These are phyloP conservation scores for Suncus etruscus DNA, from an alignment of 2,113 vertebrate species.

Conservation along the genomic window DNA sequence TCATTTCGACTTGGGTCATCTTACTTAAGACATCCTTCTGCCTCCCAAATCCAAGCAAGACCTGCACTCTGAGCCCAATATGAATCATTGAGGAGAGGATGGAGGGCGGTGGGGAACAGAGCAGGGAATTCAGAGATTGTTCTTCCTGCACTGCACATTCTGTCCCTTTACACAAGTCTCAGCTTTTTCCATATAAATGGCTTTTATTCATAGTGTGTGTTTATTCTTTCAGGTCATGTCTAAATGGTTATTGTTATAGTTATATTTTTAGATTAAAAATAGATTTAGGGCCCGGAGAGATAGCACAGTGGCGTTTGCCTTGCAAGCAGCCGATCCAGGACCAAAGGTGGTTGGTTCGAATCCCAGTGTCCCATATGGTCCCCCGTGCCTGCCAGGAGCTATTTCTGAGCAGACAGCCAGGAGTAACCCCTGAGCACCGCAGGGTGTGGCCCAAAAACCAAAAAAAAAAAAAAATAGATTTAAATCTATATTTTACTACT, in stretches of 20 bases:
- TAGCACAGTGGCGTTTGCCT: too few relatives aligned
- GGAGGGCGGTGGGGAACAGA: background rate
- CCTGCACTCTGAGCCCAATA: background rate
- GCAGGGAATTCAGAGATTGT: background rate
- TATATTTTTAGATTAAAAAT: background rate
- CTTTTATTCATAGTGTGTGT: background rate
- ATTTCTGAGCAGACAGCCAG: too few relatives aligned
- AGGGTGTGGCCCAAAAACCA: too few relatives aligned
- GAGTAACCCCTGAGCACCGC: too few relatives aligned
- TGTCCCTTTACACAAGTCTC: background rate
- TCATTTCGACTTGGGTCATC: conserved; percentile 16
- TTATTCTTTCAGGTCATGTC: background rate
- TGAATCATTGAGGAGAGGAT: too few relatives aligned
- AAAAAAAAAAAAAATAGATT: background rate
- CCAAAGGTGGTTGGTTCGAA: too few relatives aligned
- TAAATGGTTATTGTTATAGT: background rate
- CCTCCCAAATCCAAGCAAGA: background rate
- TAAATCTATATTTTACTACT: conserved; percentile 9
- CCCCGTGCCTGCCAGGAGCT: too few relatives aligned
- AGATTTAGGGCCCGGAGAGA: too few relatives aligned
- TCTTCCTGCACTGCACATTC: background rate
- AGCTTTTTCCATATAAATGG: background rate
- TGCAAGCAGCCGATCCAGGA: too few relatives aligned
- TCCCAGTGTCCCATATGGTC: too few relatives aligned
- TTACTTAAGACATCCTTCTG: conserved; percentile 27